Evolutionary conservation across 2,888 invertebrate species (phyloP), one percentile per base, ranked within the genome.

Genomic region (Polia nebulosa): DNA sequence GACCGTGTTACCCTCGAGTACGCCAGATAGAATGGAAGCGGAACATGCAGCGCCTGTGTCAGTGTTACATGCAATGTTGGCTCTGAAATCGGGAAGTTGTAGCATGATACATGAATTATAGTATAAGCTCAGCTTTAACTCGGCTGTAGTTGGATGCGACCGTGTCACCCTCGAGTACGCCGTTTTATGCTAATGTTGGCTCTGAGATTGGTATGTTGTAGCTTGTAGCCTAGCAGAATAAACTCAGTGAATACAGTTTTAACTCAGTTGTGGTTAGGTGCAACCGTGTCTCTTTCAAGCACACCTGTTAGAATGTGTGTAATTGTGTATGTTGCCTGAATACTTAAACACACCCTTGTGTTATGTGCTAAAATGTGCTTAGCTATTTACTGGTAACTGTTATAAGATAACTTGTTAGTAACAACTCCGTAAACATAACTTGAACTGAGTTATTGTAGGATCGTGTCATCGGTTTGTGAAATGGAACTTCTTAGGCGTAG

Each of bases 111-210:
- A n/a, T 4, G 3, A 41, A 20, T 2, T 7, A 13, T 45, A 45
- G 1, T 1, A 45, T 29, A 11, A 49, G 15, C 6, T 36, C 49
- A 59, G 15, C 7, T 5, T 41, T n/a, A 41, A 41, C 36, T 70
- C 15, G 17, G 27, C 52, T 98, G n/a, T 96, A 98, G 86, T 89
- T 96, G 55, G 97, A 97, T 49, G 97, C 98, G 22, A 45, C 45
- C n/a, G 39, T 39, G n/a, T 39, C 17, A n/a, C 39, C 39, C 17
- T 39, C n/a, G 39, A 39, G 39, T n/a, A 39, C 39, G n/a, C 39
- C n/a, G n/a, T n/a, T n/a, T n/a, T n/a, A 99, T 91, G 98, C 98
- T 0, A 99, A 99, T 90, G 97, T 99, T 45, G 99, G 98, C 17
- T 97, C 97, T 4, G 99, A 99, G 96, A 97, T 99, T 59, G 99